Evolutionary conservation across 1,140 invertebrate species (phyloP), one percentile per base, ranked within the genome.

Genomic region (Caenorhabditis latens): DNA sequence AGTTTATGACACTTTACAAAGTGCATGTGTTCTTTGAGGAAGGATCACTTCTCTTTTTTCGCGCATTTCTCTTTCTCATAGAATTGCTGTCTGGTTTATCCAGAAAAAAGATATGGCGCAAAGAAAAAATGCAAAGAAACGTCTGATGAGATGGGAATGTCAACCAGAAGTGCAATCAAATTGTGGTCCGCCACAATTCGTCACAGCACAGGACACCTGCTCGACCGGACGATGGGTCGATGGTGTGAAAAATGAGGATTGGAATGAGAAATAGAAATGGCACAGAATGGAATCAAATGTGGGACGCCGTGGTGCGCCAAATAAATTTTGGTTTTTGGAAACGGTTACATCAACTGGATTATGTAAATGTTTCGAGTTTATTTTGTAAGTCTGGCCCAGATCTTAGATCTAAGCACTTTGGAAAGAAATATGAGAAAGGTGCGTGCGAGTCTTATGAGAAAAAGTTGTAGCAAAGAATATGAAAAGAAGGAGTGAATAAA

Each of bases 121-220:
- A 67, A 67, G 7, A 79, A 71, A 50, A 79, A 79, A 50, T 50
- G 71, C 61, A 32, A 63, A 63, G 61, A 63, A 63, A 32, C 61
- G 61, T 63, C 61, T 50, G 43, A 50, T 50, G 71, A 21, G 40
- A 46, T 71, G 65, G 46, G 46, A 79, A 79, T 43, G 43, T 79
- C 71, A 21, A 50, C 8, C 46, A 79, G 71, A 63, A 63, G 46
- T 46, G 19, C n/a, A 79, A 50, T 21, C 13, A 40, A 71, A 71
- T 53, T 79, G 71, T 79, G 71, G 71, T 79, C 71, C 71, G 71
- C 71, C 71, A n/a, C 71, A 79, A 79, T 79, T 79, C 46, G 46
- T 79, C 46, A 50, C 16, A 46, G 14, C 71, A 24, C 2, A 19
- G 40, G 71, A 79, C 71, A 79, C 71, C 71, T 79, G 71, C 71